Evolutionary conservation across 92 coral and sea anemone species (phyloP).

Genomic region (Epizoanthus stellaris): DNA sequence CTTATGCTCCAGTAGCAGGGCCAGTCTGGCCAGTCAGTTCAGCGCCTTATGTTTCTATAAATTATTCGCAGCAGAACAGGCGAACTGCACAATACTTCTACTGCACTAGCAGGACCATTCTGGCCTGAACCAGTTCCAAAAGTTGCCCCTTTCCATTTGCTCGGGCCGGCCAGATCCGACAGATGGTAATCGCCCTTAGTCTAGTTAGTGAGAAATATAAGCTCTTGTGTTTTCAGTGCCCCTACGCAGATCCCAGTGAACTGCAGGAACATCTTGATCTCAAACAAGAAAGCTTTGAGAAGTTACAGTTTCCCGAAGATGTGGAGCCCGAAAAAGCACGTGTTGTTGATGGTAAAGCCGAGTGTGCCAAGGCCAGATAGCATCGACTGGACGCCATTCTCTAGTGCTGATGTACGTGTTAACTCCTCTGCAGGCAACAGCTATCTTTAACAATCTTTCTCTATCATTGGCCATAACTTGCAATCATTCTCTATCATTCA

Average conservation of each 20-base stretch:
- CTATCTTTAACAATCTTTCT: too few species aligned
- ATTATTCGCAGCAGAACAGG: too few species aligned
- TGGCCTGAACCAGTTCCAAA: neutral
- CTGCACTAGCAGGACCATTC: too few species aligned
- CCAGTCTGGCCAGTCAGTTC: too few species aligned
- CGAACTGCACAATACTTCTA: too few species aligned
- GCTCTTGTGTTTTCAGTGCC: slow-evolving; percentile 55
- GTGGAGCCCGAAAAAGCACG: slow-evolving; percentile 34
- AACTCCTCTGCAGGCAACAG: too few species aligned
- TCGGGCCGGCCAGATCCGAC: neutral
- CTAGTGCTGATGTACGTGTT: neutral
- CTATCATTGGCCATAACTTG: too few species aligned
- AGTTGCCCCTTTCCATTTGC: neutral
- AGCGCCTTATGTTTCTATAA: too few species aligned
- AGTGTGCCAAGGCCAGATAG: neutral
- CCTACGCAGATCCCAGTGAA: slow-evolving; percentile 81
- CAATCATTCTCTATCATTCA: too few species aligned
- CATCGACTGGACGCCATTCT: neutral
- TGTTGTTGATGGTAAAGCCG: neutral
- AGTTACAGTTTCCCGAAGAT: slow-evolving; percentile 78
- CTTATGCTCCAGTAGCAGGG: too few species aligned
- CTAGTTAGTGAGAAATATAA: too few species aligned
- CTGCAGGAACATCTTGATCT: slow-evolving; percentile 73
- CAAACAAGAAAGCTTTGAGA: slow-evolving; percentile 71
- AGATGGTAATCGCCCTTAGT: too few species aligned